Conservation (phyloP, 2,888 invertebrate species). For the Mythimna ferrago region DNA sequence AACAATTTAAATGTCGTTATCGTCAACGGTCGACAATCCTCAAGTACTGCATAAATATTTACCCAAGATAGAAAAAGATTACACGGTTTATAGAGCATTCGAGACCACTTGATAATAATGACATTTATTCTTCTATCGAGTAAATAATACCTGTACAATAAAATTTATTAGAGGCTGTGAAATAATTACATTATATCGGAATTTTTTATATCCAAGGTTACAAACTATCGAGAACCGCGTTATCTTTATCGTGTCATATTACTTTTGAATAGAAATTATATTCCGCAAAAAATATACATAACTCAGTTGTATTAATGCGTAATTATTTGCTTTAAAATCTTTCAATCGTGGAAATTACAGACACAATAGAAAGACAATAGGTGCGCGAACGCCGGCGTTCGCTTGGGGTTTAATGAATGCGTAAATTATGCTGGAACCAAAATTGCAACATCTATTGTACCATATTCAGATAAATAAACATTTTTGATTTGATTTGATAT, state of each 20-base stretch:
- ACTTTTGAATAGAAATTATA: constrained; percentile 18
- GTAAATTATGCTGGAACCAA: no score
- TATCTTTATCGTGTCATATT: constrained; percentile 19
- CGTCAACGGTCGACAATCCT: constrained; percentile 25
- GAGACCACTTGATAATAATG: constrained; percentile 33
- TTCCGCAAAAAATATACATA: background rate
- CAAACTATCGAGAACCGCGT: background rate
- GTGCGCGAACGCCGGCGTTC: no score
- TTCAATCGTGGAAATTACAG: no score
- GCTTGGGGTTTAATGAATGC: no score
- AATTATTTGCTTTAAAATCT: no score
- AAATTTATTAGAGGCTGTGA: constrained; percentile 24
- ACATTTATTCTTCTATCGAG: constrained; percentile 20
- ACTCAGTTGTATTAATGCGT: no score
- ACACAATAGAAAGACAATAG: no score
- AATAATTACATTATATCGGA: constrained; percentile 43
- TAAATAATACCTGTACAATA: constrained; percentile 37
- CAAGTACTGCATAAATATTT: constrained; percentile 39
- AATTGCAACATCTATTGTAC: no score
- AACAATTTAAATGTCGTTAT: constrained; percentile 38
- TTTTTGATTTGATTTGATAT: no score
- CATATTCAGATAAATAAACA: no score
- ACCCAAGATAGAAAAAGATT: constrained; percentile 51
- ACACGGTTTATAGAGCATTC: constrained; percentile 30
- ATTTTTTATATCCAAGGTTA: constrained; percentile 37